Base-by-base conservation (phyloP, 2,113 vertebrate genomes). In the Plectropomus leopardus region DNA sequence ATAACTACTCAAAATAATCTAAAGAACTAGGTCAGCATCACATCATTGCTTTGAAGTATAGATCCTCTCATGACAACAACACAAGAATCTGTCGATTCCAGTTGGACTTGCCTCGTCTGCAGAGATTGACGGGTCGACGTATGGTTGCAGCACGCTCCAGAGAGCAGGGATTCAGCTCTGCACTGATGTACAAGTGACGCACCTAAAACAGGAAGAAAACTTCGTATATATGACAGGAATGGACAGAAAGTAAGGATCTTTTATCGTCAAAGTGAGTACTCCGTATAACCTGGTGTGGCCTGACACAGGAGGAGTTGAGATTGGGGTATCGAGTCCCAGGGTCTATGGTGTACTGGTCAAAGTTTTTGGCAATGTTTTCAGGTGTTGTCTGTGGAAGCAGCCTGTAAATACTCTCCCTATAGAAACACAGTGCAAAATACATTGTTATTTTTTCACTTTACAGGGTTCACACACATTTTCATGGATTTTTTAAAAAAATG, bases 281-380 rank as follows among this genome's bases (percentile, higher is more conserved):
- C 17, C 26, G 13, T 65, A 80, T 94, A 71, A 98, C 98, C 97
- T 99, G 98, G 73, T 97, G 96, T 65, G 95, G 95, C 53, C 96
- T 94, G 81, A 99, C 95, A 60, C 96, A 97, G 82, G 93, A 94
- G 0, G 95, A 96, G 92, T 97, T 99, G 86, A 99, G 94, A 94
- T 99, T 99, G 0, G 97, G 98, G 88, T 99, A 99, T 42, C 98
- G 96, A 0, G 97, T 98, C 60, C 90, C 96, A 0, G 98, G 98
- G 85, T 99, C 97, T 71, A 98, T 91, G 8, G 98, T 98, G 92
- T 99, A 99, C 86, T 97, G 97, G 11, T 99, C 98, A 92, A 99
- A 98, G 91, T 99, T 98, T 93, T 99, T 99, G 89, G 92, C 95
- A 87, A 99, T 97, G 91, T 99, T 99, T 93, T 98, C 98, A 42